Percentiles rank a stretch among this genome's conserved stretches.
These are phyloP conservation scores for Amaurobius ferox DNA, from an alignment of 2,888 invertebrate genomes.

Conservation along the genomic window DNA sequence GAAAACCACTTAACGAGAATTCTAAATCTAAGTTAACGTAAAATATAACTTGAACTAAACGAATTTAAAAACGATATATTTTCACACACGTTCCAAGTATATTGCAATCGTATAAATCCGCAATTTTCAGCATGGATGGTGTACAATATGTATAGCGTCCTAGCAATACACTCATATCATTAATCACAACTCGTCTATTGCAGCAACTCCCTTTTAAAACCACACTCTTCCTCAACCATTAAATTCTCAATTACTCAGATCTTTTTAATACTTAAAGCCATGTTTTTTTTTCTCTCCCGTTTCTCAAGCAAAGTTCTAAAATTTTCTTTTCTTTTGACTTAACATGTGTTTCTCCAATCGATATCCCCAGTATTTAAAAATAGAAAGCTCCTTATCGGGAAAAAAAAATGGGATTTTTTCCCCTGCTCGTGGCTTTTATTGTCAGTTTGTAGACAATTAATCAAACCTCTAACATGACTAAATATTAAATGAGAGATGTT, in stretches of 20 bases:
- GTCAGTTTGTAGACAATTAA: conserved; percentile 50
- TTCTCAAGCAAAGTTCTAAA: neutral
- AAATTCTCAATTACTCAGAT: conserved; percentile 60
- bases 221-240: conserved; percentile 29
- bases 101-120: no score
- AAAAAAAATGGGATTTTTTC: neutral
- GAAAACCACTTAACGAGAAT: no score
- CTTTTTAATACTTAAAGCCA: conserved; percentile 32
- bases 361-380: neutral
- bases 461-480: conserved; percentile 11
- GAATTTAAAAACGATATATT: no score
- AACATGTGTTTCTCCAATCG: conserved; percentile 1
- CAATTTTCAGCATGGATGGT: no score
- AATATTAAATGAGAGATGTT: conserved; percentile 6
- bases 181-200: neutral
- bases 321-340: neutral
- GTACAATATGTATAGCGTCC: no score
- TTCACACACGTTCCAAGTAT: no score
- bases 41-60: no score
- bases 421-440: conserved; percentile 33
- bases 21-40: no score
- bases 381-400: neutral
- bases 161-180: neutral
- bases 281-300: neutral
- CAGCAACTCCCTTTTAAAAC: neutral